Base-by-base conservation (phyloP, 1,140 invertebrate genomes). In the Nephotettix cincticeps region DNA sequence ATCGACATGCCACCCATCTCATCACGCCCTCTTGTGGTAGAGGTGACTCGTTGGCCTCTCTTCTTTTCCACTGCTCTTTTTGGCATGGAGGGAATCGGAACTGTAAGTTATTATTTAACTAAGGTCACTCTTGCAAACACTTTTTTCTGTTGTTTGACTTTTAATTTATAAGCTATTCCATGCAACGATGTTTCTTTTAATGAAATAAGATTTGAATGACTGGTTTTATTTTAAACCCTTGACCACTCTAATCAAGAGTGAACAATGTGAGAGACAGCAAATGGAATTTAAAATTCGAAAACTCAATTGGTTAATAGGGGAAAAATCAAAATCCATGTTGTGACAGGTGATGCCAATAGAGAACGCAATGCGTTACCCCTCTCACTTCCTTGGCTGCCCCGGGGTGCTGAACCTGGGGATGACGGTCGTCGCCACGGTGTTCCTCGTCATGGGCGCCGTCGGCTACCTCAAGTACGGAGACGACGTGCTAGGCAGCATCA, bases 351-450 rank as follows among this genome's bases (percentile, higher is more conserved):
- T 97, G 87, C 95, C 95, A 0, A 81, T 97, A 70, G 94, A 97
- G 81, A 96, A 96, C 77, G 90, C 89, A 64, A 97, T 97, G 94
- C 89, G 89, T 79, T 90, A 88, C 3, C 93, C 93, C 0, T 83
- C 88, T 70, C 84, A 91, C 71, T 93, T 97, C 81, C 84, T 90
- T 9, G 93, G 93, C 3, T 82, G 90, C 66, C 92, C 89, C 70
- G 95, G 95, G 43, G 93, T 97, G 2, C 81, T 97, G 14, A 96
- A 93, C 78, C 88, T 90, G 73, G 91, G 92, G 32, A 96, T 97
- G 94, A 87, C 88, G 1, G 89, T 90, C 0, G 93, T 96, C 1
- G 91, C 91, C 1, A 76, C 92, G 19, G 85, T 95, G 14, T 97
- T 95, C 78, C 91, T 93, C 75, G 82, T 92, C 17, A 83, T 96